A percentile compares a stretch with the other conserved stretches of the same genome.
Evolutionary conservation across 2,797 vertebrate species (phyloP).

Genomic region (Xiphophorus birchmanni): DNA sequence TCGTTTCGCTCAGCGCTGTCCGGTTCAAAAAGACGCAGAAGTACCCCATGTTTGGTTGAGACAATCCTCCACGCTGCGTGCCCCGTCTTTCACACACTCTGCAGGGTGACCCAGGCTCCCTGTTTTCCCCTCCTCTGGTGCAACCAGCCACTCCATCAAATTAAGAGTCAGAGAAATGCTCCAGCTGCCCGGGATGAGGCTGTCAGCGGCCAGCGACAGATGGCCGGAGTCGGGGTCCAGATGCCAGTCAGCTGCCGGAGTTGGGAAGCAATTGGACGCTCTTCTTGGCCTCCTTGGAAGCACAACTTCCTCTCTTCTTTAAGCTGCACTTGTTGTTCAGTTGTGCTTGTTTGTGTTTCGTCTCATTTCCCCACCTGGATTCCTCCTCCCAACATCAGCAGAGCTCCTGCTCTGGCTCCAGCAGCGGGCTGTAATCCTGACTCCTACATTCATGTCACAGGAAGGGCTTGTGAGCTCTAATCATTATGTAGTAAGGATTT

Average conservation of each 20-base stretch:
- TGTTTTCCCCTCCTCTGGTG: constrained; percentile 27
- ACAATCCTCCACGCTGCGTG: constrained; percentile 18
- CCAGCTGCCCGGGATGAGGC: constrained; percentile 51
- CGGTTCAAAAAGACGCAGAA: background rate
- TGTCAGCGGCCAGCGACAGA: constrained; percentile 52
- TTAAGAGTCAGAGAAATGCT: constrained; percentile 29
- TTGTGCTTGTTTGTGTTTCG: background rate
- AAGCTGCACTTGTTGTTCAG: constrained; percentile 55
- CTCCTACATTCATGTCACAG: constrained; percentile 78
- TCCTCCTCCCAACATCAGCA: constrained; percentile 49
- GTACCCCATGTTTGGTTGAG: constrained; percentile 46
- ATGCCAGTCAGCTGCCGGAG: constrained; percentile 44
- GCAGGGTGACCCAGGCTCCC: constrained; percentile 51
- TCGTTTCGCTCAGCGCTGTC: constrained; percentile 13
- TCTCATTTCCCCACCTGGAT: constrained; percentile 39
- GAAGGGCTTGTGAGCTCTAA: constrained; percentile 83
- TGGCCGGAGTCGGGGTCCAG: constrained; percentile 42
- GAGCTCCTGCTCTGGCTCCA: constrained; percentile 57
- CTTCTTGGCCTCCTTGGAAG: constrained; percentile 13
- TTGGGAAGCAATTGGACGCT: constrained; percentile 34
- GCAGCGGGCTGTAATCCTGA: constrained; percentile 79
- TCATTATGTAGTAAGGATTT: constrained; percentile 86
- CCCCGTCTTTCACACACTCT: constrained; percentile 36
- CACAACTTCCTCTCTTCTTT: constrained; percentile 37
- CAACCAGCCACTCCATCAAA: constrained; percentile 62